These are phyloP conservation scores for Macroglossus sobrinus DNA, from an alignment of 2,113 vertebrate species.

Conservation along the genomic window DNA sequence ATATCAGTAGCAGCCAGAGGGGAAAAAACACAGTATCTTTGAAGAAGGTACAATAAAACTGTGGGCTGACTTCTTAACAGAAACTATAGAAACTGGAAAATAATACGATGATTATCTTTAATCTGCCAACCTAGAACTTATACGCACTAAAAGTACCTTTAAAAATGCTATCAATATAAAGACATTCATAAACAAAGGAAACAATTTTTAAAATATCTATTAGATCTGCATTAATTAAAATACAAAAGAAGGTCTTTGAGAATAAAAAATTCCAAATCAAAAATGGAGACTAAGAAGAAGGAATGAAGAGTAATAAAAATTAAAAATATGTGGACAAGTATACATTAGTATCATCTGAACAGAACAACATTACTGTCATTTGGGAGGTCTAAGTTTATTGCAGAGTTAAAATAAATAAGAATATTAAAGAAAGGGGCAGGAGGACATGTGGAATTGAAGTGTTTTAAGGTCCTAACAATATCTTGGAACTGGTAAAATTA, in stretches of 20 bases:
- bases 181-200: background rate
- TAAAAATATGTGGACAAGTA: background rate
- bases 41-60: background rate
- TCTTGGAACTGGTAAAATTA: background rate
- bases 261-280: background rate
- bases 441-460: background rate
- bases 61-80: background rate
- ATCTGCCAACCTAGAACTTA: background rate
- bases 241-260: background rate
- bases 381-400: background rate
- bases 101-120: background rate
- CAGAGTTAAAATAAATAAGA: background rate
- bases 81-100: background rate
- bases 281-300: slow-evolving; percentile 5
- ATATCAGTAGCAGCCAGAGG: background rate
- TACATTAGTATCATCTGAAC: background rate
- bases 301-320: background rate
- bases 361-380: background rate
- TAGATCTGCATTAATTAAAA: background rate
- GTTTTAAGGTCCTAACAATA: background rate
- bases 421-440: background rate
- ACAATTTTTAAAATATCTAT: background rate
- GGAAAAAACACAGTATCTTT: background rate
- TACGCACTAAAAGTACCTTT: background rate
- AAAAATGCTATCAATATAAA: background rate